These are phyloP conservation scores for Ips typographus DNA, from an alignment of 1,140 invertebrate genomes.

Conservation along the genomic window DNA sequence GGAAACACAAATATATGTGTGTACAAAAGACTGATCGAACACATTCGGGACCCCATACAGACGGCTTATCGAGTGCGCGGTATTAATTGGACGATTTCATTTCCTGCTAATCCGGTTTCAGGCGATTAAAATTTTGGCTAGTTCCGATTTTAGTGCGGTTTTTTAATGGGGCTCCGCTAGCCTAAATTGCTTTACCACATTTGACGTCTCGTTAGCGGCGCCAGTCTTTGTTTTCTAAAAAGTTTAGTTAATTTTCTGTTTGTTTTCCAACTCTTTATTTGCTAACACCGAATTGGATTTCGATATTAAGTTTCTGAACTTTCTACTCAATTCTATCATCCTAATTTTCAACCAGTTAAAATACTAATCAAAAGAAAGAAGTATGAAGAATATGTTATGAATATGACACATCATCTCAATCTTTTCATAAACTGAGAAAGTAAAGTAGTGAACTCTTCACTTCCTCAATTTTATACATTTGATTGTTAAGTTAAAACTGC, in stretches of 20 bases:
- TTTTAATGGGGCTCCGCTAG: background rate
- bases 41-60: background rate
- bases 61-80: background rate
- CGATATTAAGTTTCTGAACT: no score
- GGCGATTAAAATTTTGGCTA: constrained; percentile 1
- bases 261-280: no score
- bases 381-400: no score
- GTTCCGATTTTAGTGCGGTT: background rate
- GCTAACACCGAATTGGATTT: no score
- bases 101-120: background rate
- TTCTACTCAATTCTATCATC: no score
- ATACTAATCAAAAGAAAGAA: no score
- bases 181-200: background rate
- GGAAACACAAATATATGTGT: constrained; percentile 2
- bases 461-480: no score
- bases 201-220: background rate
- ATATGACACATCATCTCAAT: no score
- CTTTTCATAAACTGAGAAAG: no score
- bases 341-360: no score
- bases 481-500: no score
- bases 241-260: background rate
- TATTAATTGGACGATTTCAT: constrained; percentile 5
- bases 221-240: background rate
- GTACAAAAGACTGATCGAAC: constrained; percentile 1
- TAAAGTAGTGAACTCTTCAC: no score